Base-by-base conservation (phyloP, 2,113 vertebrate genomes). In the Chascanopsetta lugubris region DNA sequence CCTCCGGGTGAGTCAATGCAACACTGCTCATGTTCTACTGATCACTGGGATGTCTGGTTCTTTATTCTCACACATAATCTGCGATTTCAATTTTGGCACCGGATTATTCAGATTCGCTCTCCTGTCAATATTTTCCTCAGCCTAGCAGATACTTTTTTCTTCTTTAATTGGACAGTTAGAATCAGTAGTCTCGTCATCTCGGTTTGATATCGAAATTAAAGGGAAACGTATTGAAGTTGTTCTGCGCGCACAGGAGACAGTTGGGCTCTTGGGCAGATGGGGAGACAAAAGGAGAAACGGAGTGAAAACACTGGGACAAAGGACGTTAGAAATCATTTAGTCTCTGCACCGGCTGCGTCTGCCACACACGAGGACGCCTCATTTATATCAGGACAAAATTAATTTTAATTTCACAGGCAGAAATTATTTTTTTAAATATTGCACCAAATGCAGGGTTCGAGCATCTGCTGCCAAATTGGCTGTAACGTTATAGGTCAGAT, bases 231-330 rank as follows among this genome's bases (percentile, higher is more conserved):
- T 21, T 60, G 60, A 83, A 85, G 49, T 87, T 85, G 21, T 79
- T 20, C 6, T 61, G 73, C 55, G 64, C 62, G 8, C 46, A 50
- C 69, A 66, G 43, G 61, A 83, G 83, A 45, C 83, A 80, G 85
- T 83, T 87, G 70, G 77, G 67, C 57, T 77, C 34, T 54, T 29
- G 66, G 75, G 79, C 90, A 92, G 89, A 92, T 92, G 90, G 87
- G 72, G 64, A 88, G 75, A 93, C 90, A 93, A 92, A 90, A 84
- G 89, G 76, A 82, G 84, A 91, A 90, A 85, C 85, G 75, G 82
- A 88, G 54, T 82, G 89, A 87, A 88, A 89, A 87, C n/a, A 77
- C 63, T 42, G 63, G 87, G 84, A 90, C 88, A 90, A 90, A 92
- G 88, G 85, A 83, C 26, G 80, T 58, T 84, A 75, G 67, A 75